Conservation (phyloP, 1,140 invertebrate species). For the Drosophila ercepeae region DNA sequence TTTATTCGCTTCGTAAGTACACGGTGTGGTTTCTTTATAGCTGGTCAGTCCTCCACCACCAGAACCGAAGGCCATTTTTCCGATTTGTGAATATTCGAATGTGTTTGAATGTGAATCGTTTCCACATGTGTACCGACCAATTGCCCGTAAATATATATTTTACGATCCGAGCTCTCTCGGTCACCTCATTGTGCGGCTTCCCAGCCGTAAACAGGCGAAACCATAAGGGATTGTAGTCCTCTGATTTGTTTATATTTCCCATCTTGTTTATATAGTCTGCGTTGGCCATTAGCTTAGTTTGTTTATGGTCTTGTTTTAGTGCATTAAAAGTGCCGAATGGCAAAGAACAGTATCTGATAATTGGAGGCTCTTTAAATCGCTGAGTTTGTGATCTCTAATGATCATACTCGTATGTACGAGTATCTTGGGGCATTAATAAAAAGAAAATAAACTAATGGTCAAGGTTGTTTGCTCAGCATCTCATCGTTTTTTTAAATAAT, state of each 20-base stretch:
- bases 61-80: background rate
- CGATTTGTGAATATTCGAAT: too few species aligned
- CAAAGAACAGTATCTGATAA: slow-evolving; percentile 1
- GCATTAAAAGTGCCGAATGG: slow-evolving; percentile 24
- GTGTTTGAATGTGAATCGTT: background rate
- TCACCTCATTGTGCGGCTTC: background rate
- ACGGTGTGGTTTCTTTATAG: background rate
- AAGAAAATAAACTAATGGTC: background rate
- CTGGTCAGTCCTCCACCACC: background rate
- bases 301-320: slow-evolving; percentile 26
- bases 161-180: slow-evolving; percentile 12
- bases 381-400: slow-evolving; percentile 5
- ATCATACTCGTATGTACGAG: background rate
- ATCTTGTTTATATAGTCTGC: slow-evolving; percentile 31
- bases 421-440: background rate
- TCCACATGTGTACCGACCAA: slow-evolving; percentile 19
- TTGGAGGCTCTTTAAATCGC: background rate
- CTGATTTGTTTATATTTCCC: slow-evolving; percentile 32
- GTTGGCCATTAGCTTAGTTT: slow-evolving; percentile 18
- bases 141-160: slow-evolving; percentile 35
- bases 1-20: slow-evolving; percentile 20
- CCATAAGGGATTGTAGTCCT: background rate
- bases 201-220: too few species aligned
- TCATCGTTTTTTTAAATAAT: slow-evolving; percentile 16
- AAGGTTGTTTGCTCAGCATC: too few species aligned